phyloP scores from a whole-genome alignment of 2,113 vertebrate genomes.

The Choloepus hoffmanni region DNA sequence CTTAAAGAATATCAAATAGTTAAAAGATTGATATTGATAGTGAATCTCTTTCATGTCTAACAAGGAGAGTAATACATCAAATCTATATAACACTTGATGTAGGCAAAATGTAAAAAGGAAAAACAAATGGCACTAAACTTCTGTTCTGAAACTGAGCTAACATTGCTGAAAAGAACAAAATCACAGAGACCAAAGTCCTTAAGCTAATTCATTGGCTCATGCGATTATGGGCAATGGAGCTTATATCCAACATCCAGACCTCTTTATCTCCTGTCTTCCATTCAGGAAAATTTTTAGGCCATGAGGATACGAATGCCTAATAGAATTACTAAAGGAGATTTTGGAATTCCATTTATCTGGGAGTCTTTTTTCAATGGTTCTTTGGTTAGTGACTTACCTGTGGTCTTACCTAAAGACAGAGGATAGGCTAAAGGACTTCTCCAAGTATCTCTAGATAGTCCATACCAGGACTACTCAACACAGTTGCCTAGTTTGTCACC shows the following conservation, averaged over 20 bases:
- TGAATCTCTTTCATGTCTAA: not conserved
- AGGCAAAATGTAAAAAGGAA: constrained; percentile 8
- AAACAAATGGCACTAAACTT: not conserved
- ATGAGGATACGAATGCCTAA: not conserved
- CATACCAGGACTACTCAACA: not conserved
- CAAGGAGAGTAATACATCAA: not conserved
- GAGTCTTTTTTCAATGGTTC: not conserved
- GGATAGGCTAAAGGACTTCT: not conserved
- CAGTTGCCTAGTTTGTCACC: not conserved
- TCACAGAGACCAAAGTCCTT: not conserved
- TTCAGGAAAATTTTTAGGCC: not conserved
- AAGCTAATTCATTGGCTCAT: not conserved
- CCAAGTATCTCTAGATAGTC: not conserved
- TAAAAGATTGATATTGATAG: not conserved
- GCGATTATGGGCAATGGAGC: not conserved
- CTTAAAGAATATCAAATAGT: not conserved
- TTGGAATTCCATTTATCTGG: not conserved
- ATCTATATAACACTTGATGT: not conserved
- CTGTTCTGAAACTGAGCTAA: not conserved
- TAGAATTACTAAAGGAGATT: not conserved
- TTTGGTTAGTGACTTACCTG: not conserved
- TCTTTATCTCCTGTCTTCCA: not conserved
- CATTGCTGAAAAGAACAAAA: not conserved
- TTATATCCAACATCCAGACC: not conserved
- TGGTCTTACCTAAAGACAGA: not conserved